These are phyloP conservation scores for Planiliza haematocheilus DNA, from an alignment of 2,113 vertebrate genomes.

Conservation along the genomic window DNA sequence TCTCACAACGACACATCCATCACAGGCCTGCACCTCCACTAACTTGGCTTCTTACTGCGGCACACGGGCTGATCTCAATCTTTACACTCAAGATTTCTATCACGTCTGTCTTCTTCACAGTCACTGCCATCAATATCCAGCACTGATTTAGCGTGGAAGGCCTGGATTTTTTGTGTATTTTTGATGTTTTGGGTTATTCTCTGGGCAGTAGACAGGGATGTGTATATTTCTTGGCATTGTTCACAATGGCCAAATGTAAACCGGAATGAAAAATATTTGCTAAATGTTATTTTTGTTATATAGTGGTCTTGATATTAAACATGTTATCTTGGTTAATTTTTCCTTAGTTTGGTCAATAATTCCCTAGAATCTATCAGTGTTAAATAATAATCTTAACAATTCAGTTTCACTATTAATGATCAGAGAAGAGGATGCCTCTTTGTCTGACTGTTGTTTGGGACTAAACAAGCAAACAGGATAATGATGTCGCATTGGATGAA, in stretches of 20 bases:
- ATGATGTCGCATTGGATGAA: not conserved
- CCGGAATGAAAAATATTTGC: not conserved
- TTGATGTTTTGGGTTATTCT: not conserved
- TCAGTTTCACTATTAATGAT: not conserved
- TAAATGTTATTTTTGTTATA: too few relatives aligned
- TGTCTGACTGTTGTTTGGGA: not conserved
- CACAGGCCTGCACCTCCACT: conserved; percentile 23
- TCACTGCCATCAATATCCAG: conserved; percentile 4
- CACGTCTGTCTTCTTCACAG: not conserved
- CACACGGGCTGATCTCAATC: conserved; percentile 10
- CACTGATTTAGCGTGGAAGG: not conserved
- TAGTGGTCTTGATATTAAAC: not conserved
- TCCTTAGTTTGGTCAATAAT: not conserved
- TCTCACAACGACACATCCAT: conserved; percentile 45
- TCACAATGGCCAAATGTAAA: too few relatives aligned
- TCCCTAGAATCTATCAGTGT: not conserved
- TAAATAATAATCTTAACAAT: not conserved
- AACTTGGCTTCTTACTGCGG: conserved; percentile 8
- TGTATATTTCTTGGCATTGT: not conserved
- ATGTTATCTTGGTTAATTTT: not conserved
- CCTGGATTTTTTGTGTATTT: not conserved
- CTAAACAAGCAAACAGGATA: too few relatives aligned
- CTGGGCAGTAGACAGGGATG: not conserved
- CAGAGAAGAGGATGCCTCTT: not conserved
- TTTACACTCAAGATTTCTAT: conserved; percentile 5